Evolutionary conservation across 2,113 vertebrate genomes (phyloP), one percentile per base, ranked within the genome.

Genomic region (Glaucidium brasilianum): DNA sequence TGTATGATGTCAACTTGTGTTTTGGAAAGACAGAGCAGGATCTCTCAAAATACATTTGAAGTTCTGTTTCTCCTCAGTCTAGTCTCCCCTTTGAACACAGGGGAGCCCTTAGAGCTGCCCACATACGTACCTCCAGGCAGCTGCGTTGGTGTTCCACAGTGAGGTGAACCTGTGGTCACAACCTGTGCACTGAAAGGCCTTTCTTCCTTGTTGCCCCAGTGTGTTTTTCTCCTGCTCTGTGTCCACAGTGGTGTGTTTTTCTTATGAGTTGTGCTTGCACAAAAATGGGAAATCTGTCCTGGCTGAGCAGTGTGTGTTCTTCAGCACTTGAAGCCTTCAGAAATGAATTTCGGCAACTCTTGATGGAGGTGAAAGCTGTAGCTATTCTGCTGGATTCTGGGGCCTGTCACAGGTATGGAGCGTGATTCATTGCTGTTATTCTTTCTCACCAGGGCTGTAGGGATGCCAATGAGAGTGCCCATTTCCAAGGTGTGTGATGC

Each of bases 401-500:
- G 10, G 20, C 41, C 37, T 72, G 17, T 74, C 6, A 5, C 27
- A 4, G 22, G 6, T 50, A 25, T 55, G 39, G 20, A 72, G 87
- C 13, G 2, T 43, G 12, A 29, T 62, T 41, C 7, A 19, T 55
- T 85, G 45, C 45, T 62, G 8, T 73, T 75, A 8, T 11, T 88
- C 13, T 25, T 88, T 90, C 91, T 74, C 49, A 62, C 37, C 76
- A 98, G 98, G 59, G 34, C 63, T 64, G 41, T 68, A 59, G 76
- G 76, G 23, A 55, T 96, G 29, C 95, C 95, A 1, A 71, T 98
- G 96, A 97, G 97, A 35, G 96, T 97, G 72, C 97, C 92, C 3
- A 5, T 96, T 64, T 92, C 92, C 35, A 84, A 90, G 47, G 52
- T 35, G 6, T 6, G 29, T 41, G 64, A 78, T 58, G 45, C 62